These are phyloP conservation scores for Chondrilla cf. caribensis DNA, from an alignment of 37 sponge, comb jelly and placozoan species.

Conservation along the genomic window DNA sequence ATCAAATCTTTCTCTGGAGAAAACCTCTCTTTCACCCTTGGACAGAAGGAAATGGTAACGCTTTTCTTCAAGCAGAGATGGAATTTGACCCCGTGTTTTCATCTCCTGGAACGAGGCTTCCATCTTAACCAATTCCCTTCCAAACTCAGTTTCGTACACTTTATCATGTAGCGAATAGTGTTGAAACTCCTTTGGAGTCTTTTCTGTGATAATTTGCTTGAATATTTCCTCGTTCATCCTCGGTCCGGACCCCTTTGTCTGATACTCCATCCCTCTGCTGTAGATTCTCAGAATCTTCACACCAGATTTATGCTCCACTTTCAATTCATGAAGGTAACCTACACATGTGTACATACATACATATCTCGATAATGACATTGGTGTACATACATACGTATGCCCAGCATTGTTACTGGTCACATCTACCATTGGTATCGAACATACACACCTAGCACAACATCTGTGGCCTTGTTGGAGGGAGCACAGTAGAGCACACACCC, in stretches of 20 bases:
- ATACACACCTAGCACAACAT: slow-evolving; percentile 67
- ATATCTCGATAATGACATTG: too few relatives aligned
- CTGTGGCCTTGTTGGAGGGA: slow-evolving; percentile 67
- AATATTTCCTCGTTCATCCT: not conserved
- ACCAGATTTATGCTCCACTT: not conserved
- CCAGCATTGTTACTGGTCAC: too few relatives aligned
- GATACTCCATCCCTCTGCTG: slow-evolving; percentile 35
- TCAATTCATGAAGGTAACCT: slow-evolving; percentile 22
- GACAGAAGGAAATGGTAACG: not conserved
- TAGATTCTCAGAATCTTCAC: slow-evolving; percentile 57
- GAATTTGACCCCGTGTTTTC: not conserved
- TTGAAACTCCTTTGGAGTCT: slow-evolving; percentile 8
- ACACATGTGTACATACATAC: not conserved
- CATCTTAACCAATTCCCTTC: not conserved
- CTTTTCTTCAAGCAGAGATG: not conserved
- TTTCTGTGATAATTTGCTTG: slow-evolving; percentile 13
- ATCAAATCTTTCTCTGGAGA: not conserved
- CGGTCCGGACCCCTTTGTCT: slow-evolving; percentile 37
- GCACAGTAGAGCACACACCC: slow-evolving; percentile 74
- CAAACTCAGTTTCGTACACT: slow-evolving; percentile 6
- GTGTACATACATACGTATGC: too few relatives aligned
- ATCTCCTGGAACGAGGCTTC: slow-evolving; percentile 32
- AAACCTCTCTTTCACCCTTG: not conserved
- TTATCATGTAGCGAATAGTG: slow-evolving; percentile 44
- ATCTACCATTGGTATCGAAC: too few relatives aligned